Percentiles rank a stretch among this genome's conserved stretches.
These are phyloP conservation scores for Carcina quercana DNA, from an alignment of 2,888 invertebrate genomes.

Conservation along the genomic window DNA sequence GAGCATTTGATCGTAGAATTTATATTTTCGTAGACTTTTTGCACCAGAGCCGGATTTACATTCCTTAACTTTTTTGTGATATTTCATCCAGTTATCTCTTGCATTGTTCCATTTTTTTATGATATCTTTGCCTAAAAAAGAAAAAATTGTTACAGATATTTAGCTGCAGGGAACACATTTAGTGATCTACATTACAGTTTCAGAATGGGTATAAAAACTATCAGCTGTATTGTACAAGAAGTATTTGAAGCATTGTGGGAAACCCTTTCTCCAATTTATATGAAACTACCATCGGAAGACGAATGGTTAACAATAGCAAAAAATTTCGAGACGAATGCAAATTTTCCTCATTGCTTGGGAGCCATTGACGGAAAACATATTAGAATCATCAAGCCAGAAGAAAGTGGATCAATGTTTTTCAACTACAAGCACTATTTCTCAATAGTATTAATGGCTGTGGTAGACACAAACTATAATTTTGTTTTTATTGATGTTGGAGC, in stretches of 20 bases:
- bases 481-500: slow-evolving; percentile 18
- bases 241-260: slow-evolving; percentile 8
- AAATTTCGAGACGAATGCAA: slow-evolving; percentile 9
- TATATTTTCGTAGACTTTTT: no score
- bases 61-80: no score
- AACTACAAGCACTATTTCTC: slow-evolving; percentile 23
- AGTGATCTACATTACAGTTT: slow-evolving; percentile 9
- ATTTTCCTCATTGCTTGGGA: slow-evolving; percentile 19
- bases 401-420: slow-evolving; percentile 21
- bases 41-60: no score
- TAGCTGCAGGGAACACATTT: slow-evolving; percentile 9
- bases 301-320: slow-evolving; percentile 5
- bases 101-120: no score
- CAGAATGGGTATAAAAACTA: slow-evolving; percentile 11
- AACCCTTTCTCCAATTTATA: slow-evolving; percentile 10
- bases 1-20: no score
- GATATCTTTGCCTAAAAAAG: no score
- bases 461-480: slow-evolving; percentile 22
- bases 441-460: slow-evolving; percentile 22
- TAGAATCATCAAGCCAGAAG: slow-evolving; percentile 18
- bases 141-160: slow-evolving; percentile 9
- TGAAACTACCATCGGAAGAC: slow-evolving; percentile 6
- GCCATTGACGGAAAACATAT: slow-evolving; percentile 27
- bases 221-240: slow-evolving; percentile 9
- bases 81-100: no score